Conservation (phyloP, 64 coral and sea anemone species). For the Pocillopora verrucosa region DNA sequence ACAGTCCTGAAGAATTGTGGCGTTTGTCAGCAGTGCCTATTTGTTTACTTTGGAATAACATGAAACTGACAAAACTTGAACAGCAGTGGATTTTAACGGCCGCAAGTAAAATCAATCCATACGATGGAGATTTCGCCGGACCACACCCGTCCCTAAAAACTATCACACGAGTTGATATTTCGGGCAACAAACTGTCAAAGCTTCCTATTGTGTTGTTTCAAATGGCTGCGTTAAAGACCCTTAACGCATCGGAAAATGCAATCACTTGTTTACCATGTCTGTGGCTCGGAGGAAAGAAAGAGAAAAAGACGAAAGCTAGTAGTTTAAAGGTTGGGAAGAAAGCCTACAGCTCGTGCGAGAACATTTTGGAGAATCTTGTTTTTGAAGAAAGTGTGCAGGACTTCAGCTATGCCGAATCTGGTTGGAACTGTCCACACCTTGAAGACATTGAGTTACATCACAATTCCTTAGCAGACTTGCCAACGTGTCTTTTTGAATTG, state of each 20-base stretch:
- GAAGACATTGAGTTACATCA: conserved; percentile 96
- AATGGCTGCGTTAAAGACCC: conserved; percentile 61
- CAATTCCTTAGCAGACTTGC: conserved; percentile 73
- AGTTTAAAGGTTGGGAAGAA: conserved; percentile 61
- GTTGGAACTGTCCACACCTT: conserved; percentile 93
- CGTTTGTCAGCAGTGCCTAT: conserved; percentile 47
- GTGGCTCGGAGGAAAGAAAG: conserved; percentile 57
- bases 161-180: conserved; percentile 83
- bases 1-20: conserved; percentile 80
- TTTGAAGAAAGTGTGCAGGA: conserved; percentile 49
- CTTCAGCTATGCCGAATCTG: conserved; percentile 80
- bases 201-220: conserved; percentile 83
- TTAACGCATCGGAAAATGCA: conserved; percentile 74
- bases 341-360: conserved; percentile 63
- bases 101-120: conserved; percentile 75
- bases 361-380: conserved; percentile 37
- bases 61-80: conserved; percentile 66
- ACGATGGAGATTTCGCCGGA: conserved; percentile 37
- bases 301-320: background rate
- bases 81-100: conserved; percentile 80
- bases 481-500: conserved; percentile 82
- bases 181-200: conserved; percentile 65
- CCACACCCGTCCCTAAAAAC: conserved; percentile 79
- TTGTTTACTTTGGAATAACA: conserved; percentile 74
- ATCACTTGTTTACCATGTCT: conserved; percentile 63